Conservation (phyloP, 2,113 vertebrate genomes). For the Antigone vipio region DNA sequence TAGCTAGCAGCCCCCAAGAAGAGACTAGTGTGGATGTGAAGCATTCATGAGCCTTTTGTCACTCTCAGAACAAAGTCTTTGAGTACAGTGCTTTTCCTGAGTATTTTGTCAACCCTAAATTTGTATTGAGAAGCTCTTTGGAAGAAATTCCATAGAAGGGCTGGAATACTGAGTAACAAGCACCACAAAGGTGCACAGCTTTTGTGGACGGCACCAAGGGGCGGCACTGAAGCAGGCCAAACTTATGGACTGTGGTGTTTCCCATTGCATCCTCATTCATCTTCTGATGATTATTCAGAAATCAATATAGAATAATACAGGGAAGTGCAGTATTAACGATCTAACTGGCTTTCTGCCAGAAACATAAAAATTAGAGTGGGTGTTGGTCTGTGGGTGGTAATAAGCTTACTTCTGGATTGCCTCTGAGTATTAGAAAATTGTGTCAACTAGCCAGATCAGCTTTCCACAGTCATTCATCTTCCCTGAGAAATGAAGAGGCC, state of each 20-base stretch:
- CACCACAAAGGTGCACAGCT: neutral
- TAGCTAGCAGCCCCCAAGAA: neutral
- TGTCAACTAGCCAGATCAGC: neutral
- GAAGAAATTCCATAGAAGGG: neutral
- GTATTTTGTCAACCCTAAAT: neutral
- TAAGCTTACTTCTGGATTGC: neutral
- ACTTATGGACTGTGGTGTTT: neutral
- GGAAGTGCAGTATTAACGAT: neutral
- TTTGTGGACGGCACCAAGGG: rapidly evolving
- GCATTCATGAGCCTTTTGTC: neutral
- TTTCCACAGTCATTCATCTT: neutral
- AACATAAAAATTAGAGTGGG: neutral
- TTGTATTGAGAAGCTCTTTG: neutral
- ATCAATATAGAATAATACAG: neutral
- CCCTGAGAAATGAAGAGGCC: neutral
- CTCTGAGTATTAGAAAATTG: neutral
- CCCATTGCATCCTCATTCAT: neutral
- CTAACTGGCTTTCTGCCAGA: neutral
- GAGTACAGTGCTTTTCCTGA: neutral
- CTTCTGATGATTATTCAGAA: neutral
- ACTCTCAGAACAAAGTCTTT: neutral
- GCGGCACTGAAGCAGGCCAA: neutral
- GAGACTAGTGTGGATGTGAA: neutral
- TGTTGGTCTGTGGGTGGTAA: neutral
- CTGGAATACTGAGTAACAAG: neutral